A percentile compares a stretch with the other conserved stretches of the same genome.
Conservation (phyloP, 2,797 vertebrate species). For the Microctenopoma stevenorrisi region DNA sequence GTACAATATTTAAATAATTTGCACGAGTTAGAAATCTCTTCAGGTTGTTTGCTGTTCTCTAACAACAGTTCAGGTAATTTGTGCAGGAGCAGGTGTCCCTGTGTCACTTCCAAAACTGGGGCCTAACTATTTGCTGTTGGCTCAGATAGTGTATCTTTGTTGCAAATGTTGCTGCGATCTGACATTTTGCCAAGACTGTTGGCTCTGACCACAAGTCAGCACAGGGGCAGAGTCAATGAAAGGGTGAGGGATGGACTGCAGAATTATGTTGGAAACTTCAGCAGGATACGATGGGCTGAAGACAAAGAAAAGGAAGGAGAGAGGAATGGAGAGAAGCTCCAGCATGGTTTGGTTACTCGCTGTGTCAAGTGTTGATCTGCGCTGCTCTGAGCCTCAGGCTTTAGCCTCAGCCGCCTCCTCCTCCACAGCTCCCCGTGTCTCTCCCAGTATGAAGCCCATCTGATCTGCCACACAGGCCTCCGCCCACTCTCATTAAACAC, state of each 20-base stretch:
- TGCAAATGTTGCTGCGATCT: constrained; percentile 50
- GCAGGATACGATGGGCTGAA: constrained; percentile 40
- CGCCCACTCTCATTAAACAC: constrained; percentile 82
- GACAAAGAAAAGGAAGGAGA: constrained; percentile 39
- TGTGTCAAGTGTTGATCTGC: constrained; percentile 74
- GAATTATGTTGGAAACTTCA: constrained; percentile 45
- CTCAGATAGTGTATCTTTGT: constrained; percentile 31
- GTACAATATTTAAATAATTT: constrained; percentile 77
- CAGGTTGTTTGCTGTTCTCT: constrained; percentile 68
- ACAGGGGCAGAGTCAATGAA: constrained; percentile 54
- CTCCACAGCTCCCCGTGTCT: constrained; percentile 70
- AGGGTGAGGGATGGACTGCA: constrained; percentile 55
- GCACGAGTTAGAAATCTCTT: constrained; percentile 62
- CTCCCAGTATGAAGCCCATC: constrained; percentile 77
- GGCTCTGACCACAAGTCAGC: constrained; percentile 58
- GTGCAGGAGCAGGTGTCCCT: constrained; percentile 36
- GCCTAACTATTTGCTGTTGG: constrained; percentile 56
- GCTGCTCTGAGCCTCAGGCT: constrained; percentile 73
- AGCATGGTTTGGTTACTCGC: constrained; percentile 66
- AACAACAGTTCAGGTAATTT: constrained; percentile 39
- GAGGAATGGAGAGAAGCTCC: constrained; percentile 66
- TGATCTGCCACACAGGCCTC: constrained; percentile 73
- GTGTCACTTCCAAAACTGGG: constrained; percentile 35
- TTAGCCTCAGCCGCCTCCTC: constrained; percentile 62
- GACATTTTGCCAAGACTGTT: constrained; percentile 67